These are phyloP conservation scores for Hesperophylax magnus DNA, from an alignment of 1,140 invertebrate genomes.

Conservation along the genomic window DNA sequence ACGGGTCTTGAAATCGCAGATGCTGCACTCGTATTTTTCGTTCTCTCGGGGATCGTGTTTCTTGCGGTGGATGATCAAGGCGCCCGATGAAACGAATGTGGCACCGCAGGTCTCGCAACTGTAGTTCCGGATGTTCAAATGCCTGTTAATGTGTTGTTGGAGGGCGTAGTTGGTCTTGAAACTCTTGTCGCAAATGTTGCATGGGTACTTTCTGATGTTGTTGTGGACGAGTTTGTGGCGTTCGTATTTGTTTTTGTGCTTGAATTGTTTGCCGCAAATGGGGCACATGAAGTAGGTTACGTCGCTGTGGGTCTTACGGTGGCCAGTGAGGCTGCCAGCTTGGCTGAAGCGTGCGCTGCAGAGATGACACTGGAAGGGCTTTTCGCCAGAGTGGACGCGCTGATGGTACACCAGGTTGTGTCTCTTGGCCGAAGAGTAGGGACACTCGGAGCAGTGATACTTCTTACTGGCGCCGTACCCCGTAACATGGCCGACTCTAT, in stretches of 20 bases:
- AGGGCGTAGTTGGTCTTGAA: constrained; percentile 65
- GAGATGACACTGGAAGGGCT: constrained; percentile 64
- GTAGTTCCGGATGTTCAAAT: constrained; percentile 67
- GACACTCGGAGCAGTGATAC: constrained; percentile 65
- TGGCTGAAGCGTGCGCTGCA: constrained; percentile 75
- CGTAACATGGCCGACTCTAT: constrained; percentile 54
- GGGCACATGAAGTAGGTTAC: constrained; percentile 72
- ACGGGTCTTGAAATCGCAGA: constrained; percentile 68
- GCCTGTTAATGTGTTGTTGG: constrained; percentile 64
- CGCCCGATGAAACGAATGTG: constrained; percentile 66
- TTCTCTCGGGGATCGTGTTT: constrained; percentile 60
- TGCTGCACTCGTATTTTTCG: constrained; percentile 65
- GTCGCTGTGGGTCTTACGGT: constrained; percentile 68
- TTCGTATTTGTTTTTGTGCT: constrained; percentile 66
- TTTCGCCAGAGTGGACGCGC: constrained; percentile 70
- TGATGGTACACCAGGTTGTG: constrained; percentile 67
- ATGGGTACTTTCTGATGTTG: constrained; percentile 60
- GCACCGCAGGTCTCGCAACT: constrained; percentile 68
- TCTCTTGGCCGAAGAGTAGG: constrained; percentile 65
- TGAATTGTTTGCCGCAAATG: constrained; percentile 75
- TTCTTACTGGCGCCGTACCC: constrained; percentile 60
- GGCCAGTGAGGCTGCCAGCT: constrained; percentile 66
- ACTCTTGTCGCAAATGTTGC: constrained; percentile 62
- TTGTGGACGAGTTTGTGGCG: constrained; percentile 66
- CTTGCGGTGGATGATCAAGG: constrained; percentile 65